Conservation (phyloP, 2,113 vertebrate genomes). For the Nothoprocta pentlandii region DNA sequence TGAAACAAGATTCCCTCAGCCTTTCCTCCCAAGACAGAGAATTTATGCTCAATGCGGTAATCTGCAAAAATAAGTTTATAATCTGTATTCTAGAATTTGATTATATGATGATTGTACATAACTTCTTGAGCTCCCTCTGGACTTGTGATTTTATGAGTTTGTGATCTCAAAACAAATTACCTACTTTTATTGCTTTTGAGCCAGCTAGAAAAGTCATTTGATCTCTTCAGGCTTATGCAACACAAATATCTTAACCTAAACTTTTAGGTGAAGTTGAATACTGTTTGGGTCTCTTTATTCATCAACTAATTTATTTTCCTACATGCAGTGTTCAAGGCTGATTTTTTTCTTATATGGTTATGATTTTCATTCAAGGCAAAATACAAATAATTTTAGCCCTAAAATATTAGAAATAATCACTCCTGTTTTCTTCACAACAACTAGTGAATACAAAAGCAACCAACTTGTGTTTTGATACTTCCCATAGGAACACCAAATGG, state of each 20-base stretch:
- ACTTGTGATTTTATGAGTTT: neutral
- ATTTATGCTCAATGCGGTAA: neutral
- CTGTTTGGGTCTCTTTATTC: neutral
- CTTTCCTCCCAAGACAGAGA: neutral
- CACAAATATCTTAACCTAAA: neutral
- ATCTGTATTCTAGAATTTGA: neutral
- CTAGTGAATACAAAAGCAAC: slow-evolving; percentile 32
- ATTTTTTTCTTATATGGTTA: neutral
- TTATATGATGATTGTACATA: neutral
- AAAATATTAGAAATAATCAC: neutral
- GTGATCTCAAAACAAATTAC: neutral
- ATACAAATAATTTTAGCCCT: neutral
- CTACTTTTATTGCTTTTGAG: neutral
- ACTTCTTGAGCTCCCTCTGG: neutral
- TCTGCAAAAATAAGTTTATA: neutral
- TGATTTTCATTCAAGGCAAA: neutral
- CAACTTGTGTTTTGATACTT: slow-evolving; percentile 27
- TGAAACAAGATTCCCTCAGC: neutral
- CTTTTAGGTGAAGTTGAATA: neutral
- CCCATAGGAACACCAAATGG: slow-evolving; percentile 62
- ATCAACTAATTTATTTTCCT: neutral
- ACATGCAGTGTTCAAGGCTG: neutral
- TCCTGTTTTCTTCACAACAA: slow-evolving; percentile 47
- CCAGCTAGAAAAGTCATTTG: neutral
- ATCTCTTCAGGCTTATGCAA: neutral